Conservation (phyloP, 1,140 invertebrate genomes). For the Trinorchestia longiramus region DNA sequence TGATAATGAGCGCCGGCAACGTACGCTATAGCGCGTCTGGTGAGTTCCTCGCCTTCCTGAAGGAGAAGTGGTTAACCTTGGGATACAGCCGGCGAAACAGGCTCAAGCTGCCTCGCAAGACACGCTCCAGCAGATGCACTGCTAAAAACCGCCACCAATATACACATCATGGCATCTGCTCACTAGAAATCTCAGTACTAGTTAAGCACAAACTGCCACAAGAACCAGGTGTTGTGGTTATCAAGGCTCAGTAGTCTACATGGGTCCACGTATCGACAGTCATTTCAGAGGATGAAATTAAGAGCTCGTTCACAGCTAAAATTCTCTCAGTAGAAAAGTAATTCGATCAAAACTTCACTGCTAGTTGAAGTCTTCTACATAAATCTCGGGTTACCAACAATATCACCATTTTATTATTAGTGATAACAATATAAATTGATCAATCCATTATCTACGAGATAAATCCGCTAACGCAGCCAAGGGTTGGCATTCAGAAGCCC, state of each 20-base stretch:
- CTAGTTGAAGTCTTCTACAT: no score
- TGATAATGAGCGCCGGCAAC: slow-evolving; percentile 20
- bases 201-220: not conserved
- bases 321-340: not conserved
- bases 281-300: not conserved
- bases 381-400: no score
- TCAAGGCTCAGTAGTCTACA: not conserved
- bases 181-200: not conserved
- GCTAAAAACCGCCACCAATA: not conserved
- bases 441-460: no score
- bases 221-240: not conserved
- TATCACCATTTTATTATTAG: no score
- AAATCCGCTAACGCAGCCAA: no score
- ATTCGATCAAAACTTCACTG: not conserved
- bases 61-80: slow-evolving; percentile 47
- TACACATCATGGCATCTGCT: not conserved
- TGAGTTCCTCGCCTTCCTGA: slow-evolving; percentile 11
- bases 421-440: no score
- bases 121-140: slow-evolving; percentile 40
- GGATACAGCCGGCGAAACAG: slow-evolving; percentile 5
- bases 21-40: slow-evolving; percentile 31
- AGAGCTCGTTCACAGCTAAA: not conserved
- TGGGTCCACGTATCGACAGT: not conserved
- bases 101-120: not conserved
- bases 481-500: no score